Evolutionary conservation across 1,140 invertebrate genomes (phyloP), one percentile per base, ranked within the genome.

Genomic region (Drosophila teissieri): DNA sequence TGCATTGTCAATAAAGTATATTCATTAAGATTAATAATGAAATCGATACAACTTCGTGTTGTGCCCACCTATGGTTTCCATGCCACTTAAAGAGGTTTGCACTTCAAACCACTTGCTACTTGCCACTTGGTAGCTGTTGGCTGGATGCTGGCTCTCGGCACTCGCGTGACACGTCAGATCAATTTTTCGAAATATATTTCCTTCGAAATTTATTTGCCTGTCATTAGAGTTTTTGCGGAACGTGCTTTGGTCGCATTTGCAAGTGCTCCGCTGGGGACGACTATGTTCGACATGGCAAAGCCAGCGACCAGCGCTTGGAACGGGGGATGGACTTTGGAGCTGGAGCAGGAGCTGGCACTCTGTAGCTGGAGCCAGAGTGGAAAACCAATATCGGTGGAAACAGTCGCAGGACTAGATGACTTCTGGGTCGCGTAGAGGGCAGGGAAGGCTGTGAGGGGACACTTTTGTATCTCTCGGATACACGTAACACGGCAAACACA

Each of bases 131-230:
- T 51, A 42, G 52, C 70, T 74, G 17, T n/a, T 52, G 37, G 15
- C 11, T 31, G 48, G 51, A 36, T 64, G 61, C 52, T 40, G 51
- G 51, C 44, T 22, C 49, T 62, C 37, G 60, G 22, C 48, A 67
- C 61, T 83, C 80, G 84, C 84, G 84, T 88, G 84, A 88, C 84
- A 88, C 80, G 84, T 88, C 84, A 89, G 84, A 84, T 88, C 80
- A 89, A 88, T 88, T 88, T 89, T 78, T 73, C 76, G 80, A 89
- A 84, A 88, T 88, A 88, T 88, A 88, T 88, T 80, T 88, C 80
- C 84, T 84, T 70, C 49, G 76, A 78, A 84, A 88, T 88, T 88
- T 88, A 88, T 88, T 88, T 88, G 84, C 84, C 84, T 90, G 84
- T 90, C 84, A 89, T 88, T 88, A 80, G 84, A 84, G 80, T 88